Percentiles rank a stretch among this genome's conserved stretches.
Evolutionary conservation across 2,113 vertebrate genomes (phyloP).

Genomic region (Lagopus muta): DNA sequence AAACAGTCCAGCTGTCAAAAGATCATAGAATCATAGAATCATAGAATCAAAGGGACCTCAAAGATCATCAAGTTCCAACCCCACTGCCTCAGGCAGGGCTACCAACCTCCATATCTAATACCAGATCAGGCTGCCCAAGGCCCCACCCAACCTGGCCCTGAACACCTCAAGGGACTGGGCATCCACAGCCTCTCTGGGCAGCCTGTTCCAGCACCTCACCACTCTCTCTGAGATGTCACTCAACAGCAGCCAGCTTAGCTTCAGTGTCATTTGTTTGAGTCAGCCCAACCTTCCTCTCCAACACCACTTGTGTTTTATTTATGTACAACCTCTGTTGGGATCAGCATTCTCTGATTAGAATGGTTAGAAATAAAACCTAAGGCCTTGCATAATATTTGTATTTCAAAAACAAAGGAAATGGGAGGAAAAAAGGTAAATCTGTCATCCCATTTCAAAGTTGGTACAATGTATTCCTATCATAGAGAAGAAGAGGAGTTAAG

Average conservation of each 20-base stretch:
- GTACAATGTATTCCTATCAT: neutral
- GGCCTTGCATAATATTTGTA: neutral
- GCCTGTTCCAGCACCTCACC: too few relatives aligned
- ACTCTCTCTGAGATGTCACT: neutral
- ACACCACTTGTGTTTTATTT: neutral
- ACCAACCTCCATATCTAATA: too few relatives aligned
- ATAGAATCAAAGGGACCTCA: too few relatives aligned
- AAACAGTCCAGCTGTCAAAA: accelerated
- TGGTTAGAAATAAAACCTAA: neutral
- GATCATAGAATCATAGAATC: too few relatives aligned
- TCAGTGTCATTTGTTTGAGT: neutral
- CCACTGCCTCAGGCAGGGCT: too few relatives aligned
- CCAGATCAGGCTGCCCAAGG: too few relatives aligned
- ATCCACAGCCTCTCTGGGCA: too few relatives aligned
- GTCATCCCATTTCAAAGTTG: neutral
- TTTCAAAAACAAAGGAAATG: neutral
- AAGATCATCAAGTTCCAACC: too few relatives aligned
- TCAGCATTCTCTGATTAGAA: neutral
- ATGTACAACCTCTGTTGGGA: neutral
- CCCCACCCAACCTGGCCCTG: too few relatives aligned
- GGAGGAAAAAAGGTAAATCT: neutral
- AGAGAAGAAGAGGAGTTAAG: neutral
- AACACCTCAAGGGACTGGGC: too few relatives aligned
- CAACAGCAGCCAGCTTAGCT: neutral
- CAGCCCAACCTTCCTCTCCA: neutral